Percentiles rank a stretch among this genome's conserved stretches.
These are phyloP conservation scores for Eublepharis macularius DNA, from an alignment of 2,113 vertebrate genomes.

Conservation along the genomic window DNA sequence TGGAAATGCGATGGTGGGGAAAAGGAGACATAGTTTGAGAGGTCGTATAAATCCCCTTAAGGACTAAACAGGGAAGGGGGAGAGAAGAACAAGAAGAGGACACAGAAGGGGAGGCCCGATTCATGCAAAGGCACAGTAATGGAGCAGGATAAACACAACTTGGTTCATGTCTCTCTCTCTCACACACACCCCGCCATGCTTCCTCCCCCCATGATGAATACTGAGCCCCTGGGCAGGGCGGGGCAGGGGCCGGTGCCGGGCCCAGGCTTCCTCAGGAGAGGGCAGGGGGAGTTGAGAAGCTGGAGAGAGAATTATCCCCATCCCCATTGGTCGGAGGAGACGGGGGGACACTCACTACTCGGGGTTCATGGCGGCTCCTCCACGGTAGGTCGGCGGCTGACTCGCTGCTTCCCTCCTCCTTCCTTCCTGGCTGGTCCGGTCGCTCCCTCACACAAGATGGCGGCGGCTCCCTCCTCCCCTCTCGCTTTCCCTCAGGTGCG, in stretches of 20 bases:
- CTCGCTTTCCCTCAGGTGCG: background rate
- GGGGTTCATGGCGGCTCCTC: conserved; percentile 34
- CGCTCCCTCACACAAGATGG: conserved; percentile 29
- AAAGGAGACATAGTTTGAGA: too few relatives aligned
- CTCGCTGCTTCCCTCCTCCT: background rate
- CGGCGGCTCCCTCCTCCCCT: conserved; percentile 1
- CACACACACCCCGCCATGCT: too few relatives aligned
- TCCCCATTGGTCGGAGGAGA: too few relatives aligned
- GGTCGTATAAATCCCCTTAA: too few relatives aligned
- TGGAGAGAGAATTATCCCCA: background rate
- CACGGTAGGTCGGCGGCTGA: conserved; percentile 11
- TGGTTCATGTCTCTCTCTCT: too few relatives aligned
- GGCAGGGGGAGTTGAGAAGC: too few relatives aligned
- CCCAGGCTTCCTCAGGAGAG: too few relatives aligned
- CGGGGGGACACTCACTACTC: conserved; percentile 9
- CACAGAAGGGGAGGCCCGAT: background rate
- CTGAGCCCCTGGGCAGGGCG: background rate
- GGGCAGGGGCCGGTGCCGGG: background rate
- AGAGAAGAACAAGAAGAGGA: background rate
- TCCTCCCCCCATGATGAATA: too few relatives aligned
- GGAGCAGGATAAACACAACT: too few relatives aligned
- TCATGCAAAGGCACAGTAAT: too few relatives aligned
- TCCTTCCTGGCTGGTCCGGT: background rate
- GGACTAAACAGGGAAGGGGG: too few relatives aligned
- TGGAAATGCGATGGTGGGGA: background rate